Percentiles rank a stretch among this genome's conserved stretches.
These are phyloP conservation scores for Sebastes kiyomatsui DNA, from an alignment of 2,797 vertebrate genomes.

Conservation along the genomic window DNA sequence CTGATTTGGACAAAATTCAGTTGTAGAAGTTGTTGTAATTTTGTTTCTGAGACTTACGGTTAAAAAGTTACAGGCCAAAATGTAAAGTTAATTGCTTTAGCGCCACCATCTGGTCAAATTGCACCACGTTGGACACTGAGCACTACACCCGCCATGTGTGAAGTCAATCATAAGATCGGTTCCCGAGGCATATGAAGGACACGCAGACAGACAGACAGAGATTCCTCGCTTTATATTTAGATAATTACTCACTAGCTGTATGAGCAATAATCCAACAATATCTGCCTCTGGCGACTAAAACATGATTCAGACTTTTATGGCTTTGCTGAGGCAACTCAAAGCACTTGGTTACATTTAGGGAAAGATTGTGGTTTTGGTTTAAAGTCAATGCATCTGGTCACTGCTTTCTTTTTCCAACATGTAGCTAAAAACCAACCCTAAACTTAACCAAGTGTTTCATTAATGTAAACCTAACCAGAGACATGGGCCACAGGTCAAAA, in stretches of 20 bases:
- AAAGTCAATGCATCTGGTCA: neutral
- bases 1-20: no score
- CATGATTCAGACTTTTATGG: neutral
- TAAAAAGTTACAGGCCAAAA: no score
- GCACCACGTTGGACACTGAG: no score
- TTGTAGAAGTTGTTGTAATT: no score
- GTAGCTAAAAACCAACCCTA: neutral
- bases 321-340: neutral
- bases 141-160: no score
- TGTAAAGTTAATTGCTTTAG: no score
- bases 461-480: neutral
- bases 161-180: no score
- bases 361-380: conserved; percentile 5
- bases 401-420: neutral
- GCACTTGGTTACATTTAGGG: neutral
- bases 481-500: neutral
- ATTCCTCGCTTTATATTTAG: neutral
- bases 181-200: neutral
- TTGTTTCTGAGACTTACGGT: no score
- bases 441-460: neutral
- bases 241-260: neutral
- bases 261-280: neutral
- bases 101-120: no score
- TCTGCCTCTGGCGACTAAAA: neutral
- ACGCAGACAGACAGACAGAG: no score